Evolutionary conservation across 1,140 invertebrate genomes (phyloP).

Genomic region (Cyrtorhinus lividipennis): DNA sequence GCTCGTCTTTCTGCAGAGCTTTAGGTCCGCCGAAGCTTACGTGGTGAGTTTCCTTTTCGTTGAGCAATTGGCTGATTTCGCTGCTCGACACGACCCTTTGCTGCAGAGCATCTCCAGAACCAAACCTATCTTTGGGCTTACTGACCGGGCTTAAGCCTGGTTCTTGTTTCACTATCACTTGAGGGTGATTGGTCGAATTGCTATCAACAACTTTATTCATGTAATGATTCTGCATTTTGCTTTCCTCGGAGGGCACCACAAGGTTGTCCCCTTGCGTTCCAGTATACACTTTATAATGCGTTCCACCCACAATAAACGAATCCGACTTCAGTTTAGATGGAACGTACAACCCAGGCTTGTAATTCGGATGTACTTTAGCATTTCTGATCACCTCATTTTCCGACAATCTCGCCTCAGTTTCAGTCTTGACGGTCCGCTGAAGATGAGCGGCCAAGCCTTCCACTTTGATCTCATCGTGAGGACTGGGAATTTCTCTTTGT

Average conservation of each 20-base stretch:
- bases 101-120: conserved; percentile 18
- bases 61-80: conserved; percentile 6
- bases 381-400: conserved; percentile 13
- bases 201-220: not conserved
- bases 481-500: conserved; percentile 8
- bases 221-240: conserved; percentile 1
- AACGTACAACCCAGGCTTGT: conserved; percentile 16
- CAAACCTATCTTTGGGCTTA: not conserved
- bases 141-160: not conserved
- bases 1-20: conserved; percentile 19
- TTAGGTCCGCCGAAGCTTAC: conserved; percentile 14
- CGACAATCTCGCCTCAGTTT: conserved; percentile 4
- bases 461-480: conserved; percentile 19
- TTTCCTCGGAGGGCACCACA: not conserved
- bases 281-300: not conserved
- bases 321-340: conserved; percentile 8
- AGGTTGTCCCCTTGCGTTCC: not conserved
- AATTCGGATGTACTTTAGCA: conserved; percentile 10
- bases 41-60: conserved; percentile 19
- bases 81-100: conserved; percentile 22
- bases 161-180: conserved; percentile 2
- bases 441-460: conserved; percentile 21
- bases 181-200: not conserved
- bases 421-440: conserved; percentile 19
- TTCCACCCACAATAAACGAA: not conserved